Evolutionary conservation across 2,888 invertebrate species (phyloP).

Genomic region (Mantis religiosa): DNA sequence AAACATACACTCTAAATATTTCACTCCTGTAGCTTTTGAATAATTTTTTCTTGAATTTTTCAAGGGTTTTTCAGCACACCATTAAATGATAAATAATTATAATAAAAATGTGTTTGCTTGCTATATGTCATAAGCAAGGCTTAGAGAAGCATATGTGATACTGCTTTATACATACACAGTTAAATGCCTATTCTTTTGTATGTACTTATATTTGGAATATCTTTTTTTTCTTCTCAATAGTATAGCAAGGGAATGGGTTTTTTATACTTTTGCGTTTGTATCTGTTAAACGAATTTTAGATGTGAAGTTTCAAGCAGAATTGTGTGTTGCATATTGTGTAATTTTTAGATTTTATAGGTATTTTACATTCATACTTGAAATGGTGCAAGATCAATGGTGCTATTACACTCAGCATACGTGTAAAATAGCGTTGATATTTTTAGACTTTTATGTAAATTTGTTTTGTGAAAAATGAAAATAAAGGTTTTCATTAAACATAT

Average conservation of each 20-base stretch:
- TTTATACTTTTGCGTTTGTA: not conserved
- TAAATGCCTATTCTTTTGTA: not conserved
- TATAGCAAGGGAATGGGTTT: not conserved
- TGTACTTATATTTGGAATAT: not conserved
- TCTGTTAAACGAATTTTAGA: not conserved
- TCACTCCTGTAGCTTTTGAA: not conserved
- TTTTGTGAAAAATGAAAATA: not conserved
- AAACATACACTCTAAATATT: too few species aligned
- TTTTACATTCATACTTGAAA: not conserved
- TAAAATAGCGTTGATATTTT: not conserved
- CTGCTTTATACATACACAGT: not conserved
- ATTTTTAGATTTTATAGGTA: not conserved
- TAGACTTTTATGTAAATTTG: not conserved
- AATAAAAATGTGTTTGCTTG: not conserved
- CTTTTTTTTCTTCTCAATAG: not conserved
- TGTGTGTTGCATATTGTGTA: not conserved
- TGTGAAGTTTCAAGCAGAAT: not conserved
- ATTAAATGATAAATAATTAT: not conserved
- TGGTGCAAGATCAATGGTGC: not conserved
- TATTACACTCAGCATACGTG: not conserved
- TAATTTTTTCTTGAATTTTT: not conserved
- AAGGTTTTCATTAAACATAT: not conserved
- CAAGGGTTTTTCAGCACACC: not conserved
- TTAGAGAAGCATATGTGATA: not conserved
- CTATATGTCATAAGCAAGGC: not conserved